Conservation (phyloP, 2,888 invertebrate species). For the Mythimna lalbum region DNA sequence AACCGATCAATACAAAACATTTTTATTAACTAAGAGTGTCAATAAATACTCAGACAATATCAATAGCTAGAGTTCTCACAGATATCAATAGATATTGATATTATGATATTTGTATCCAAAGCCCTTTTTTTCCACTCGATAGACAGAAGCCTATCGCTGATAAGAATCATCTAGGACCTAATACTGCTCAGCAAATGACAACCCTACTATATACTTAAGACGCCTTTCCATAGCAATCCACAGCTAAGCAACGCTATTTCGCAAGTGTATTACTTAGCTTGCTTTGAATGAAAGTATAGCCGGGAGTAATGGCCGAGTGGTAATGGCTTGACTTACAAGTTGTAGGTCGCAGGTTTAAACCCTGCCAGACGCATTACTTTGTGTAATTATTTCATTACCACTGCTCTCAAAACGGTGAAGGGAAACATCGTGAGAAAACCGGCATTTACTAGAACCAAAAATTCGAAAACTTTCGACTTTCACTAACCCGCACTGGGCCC, state of each 20-base stretch:
- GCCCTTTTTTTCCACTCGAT: neutral
- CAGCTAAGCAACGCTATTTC: neutral
- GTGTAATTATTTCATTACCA: too few relatives aligned
- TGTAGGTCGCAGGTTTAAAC: too few relatives aligned
- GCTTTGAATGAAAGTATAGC: neutral
- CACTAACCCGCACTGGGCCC: too few relatives aligned
- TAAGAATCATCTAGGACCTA: slow-evolving; percentile 14
- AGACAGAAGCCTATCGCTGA: slow-evolving; percentile 2
- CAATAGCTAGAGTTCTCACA: neutral
- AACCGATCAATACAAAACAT: neutral
- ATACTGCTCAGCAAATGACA: slow-evolving; percentile 12
- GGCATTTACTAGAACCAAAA: too few relatives aligned
- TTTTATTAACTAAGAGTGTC: neutral
- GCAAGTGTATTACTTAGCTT: neutral
- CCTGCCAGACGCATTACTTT: too few relatives aligned
- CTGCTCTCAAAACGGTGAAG: too few relatives aligned
- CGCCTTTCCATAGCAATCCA: neutral
- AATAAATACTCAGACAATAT: neutral
- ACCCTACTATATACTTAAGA: slow-evolving; percentile 3
- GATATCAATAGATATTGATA: slow-evolving; percentile 9
- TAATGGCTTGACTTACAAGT: too few relatives aligned
- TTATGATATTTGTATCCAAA: neutral
- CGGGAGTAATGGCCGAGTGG: too few relatives aligned
- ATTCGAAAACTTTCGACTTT: too few relatives aligned
- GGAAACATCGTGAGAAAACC: too few relatives aligned